phyloP scores from a whole-genome alignment of 1,140 invertebrate genomes.

The Penaeus chinensis region DNA sequence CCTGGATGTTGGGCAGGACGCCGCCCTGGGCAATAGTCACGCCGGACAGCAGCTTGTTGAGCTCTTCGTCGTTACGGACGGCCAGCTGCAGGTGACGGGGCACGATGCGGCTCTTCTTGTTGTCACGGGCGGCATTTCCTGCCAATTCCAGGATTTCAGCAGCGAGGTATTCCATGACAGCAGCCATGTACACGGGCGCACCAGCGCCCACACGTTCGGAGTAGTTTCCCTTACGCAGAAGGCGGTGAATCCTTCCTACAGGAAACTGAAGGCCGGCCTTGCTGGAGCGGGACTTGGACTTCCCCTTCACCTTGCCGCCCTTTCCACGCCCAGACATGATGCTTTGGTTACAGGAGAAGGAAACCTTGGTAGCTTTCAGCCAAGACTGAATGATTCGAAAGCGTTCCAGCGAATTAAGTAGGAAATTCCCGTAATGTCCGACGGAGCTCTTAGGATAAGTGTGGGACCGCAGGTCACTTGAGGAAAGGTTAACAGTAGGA shows the following conservation, averaged over 20 bases:
- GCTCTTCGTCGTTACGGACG: constrained; percentile 86
- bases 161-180: constrained; percentile 73
- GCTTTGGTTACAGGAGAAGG: constrained; percentile 68
- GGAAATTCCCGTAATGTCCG: too few relatives aligned
- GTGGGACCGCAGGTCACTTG: too few relatives aligned
- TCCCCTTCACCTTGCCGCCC: constrained; percentile 72
- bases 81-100: constrained; percentile 85
- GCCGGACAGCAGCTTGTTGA: constrained; percentile 80
- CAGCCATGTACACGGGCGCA: constrained; percentile 79
- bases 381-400: too few relatives aligned
- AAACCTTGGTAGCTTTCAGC: too few relatives aligned
- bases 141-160: constrained; percentile 76
- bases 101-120: constrained; percentile 73
- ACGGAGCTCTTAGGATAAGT: too few relatives aligned
- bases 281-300: constrained; percentile 72
- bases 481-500: too few relatives aligned
- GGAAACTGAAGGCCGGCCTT: constrained; percentile 78
- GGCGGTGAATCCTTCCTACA: constrained; percentile 78
- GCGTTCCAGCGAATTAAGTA: too few relatives aligned
- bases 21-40: constrained; percentile 87
- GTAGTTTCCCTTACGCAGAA: constrained; percentile 79
- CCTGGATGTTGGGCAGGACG: constrained; percentile 83
- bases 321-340: constrained; percentile 72
- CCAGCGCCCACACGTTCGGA: constrained; percentile 78
- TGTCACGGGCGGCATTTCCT: constrained; percentile 52